Conservation (phyloP, 2,888 invertebrate species). For the Oegoconia quadripuncta region DNA sequence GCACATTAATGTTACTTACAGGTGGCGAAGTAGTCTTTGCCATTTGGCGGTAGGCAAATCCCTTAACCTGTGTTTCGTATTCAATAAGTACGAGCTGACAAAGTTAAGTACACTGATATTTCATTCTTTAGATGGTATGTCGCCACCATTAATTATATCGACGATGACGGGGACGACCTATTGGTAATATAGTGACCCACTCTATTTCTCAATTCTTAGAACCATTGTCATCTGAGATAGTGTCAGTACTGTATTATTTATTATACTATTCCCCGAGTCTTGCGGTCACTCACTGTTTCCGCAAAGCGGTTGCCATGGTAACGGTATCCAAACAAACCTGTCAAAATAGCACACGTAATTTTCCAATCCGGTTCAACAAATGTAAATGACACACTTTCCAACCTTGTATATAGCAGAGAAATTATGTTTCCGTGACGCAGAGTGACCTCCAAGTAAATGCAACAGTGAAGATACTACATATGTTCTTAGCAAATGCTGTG, state of each 20-base stretch:
- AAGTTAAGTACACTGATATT: too few species aligned
- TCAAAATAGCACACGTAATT: slow-evolving; percentile 55
- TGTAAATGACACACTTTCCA: slow-evolving; percentile 51
- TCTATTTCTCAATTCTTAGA: background rate
- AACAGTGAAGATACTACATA: slow-evolving; percentile 32
- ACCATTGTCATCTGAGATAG: background rate
- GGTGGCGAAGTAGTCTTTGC: too few species aligned
- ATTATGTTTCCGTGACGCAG: slow-evolving; percentile 56
- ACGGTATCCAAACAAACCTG: slow-evolving; percentile 59
- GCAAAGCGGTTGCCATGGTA: slow-evolving; percentile 49
- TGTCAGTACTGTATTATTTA: background rate
- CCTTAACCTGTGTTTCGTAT: too few species aligned
- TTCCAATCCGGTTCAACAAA: slow-evolving; percentile 38
- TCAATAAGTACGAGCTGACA: too few species aligned
- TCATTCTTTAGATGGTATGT: too few species aligned
- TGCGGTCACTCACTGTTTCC: slow-evolving; percentile 39
- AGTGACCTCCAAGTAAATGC: slow-evolving; percentile 37
- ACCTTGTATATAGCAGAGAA: slow-evolving; percentile 26
- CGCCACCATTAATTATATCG: too few species aligned
- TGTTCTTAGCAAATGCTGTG: slow-evolving; percentile 40
- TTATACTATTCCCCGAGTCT: slow-evolving; percentile 7
- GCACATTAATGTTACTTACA: too few species aligned
- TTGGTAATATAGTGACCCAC: background rate
- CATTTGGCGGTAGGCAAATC: too few species aligned
- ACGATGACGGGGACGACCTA: too few species aligned